Evolutionary conservation across 1,140 invertebrate genomes (phyloP).

Genomic region (Grapholita molesta): DNA sequence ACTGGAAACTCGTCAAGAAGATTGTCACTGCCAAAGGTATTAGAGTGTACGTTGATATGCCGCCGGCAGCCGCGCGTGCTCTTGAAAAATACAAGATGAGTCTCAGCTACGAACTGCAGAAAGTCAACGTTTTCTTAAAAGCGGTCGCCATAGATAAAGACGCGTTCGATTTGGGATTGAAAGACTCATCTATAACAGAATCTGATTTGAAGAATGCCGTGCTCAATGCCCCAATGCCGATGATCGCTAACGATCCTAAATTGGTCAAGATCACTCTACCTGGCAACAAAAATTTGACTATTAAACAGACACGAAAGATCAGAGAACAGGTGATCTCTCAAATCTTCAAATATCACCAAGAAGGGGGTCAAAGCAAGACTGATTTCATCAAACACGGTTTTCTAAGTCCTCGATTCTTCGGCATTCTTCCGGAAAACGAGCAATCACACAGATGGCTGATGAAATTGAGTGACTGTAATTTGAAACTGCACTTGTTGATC

Average conservation of each 20-base stretch:
- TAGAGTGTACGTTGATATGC: conserved; percentile 64
- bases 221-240: conserved; percentile 42
- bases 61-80: conserved; percentile 51
- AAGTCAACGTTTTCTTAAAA: conserved; percentile 63
- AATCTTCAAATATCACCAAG: conserved; percentile 51
- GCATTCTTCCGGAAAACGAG: conserved; percentile 50
- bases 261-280: conserved; percentile 49
- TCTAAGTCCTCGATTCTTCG: conserved; percentile 48
- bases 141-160: conserved; percentile 61
- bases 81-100: conserved; percentile 54
- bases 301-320: conserved; percentile 46
- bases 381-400: conserved; percentile 62
- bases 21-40: conserved; percentile 55
- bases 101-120: conserved; percentile 64
- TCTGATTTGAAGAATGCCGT: conserved; percentile 20
- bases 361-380: conserved; percentile 37
- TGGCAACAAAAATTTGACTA: conserved; percentile 40
- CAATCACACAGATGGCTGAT: conserved; percentile 55
- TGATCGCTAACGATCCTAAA: conserved; percentile 33
- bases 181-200: conserved; percentile 33
- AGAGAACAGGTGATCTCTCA: conserved; percentile 55
- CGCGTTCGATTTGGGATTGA: conserved; percentile 57
- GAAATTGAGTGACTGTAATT: conserved; percentile 26
- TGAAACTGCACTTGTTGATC: conserved; percentile 41
- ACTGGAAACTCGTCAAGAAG: conserved; percentile 67